These are phyloP conservation scores for Embiotoca jacksoni DNA, from an alignment of 2,113 vertebrate genomes.

Conservation along the genomic window DNA sequence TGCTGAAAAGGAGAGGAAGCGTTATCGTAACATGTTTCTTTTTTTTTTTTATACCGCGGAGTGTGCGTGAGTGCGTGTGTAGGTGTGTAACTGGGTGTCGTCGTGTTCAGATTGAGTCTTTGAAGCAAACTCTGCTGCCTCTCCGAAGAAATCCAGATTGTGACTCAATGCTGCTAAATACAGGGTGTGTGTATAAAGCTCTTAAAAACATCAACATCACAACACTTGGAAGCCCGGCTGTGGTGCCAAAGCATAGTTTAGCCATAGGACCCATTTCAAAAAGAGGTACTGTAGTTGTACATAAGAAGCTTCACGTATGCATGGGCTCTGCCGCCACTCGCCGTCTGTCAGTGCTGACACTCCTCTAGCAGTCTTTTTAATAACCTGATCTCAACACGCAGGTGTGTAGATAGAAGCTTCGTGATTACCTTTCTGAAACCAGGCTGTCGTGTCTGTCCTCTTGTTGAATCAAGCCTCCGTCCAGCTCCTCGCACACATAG, in stretches of 20 bases:
- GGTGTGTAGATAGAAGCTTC: slow-evolving; percentile 39
- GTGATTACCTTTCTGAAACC: slow-evolving; percentile 19
- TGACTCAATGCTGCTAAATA: slow-evolving; percentile 8
- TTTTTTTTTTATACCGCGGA: slow-evolving; percentile 29
- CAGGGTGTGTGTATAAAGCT: slow-evolving; percentile 12
- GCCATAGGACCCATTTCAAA: slow-evolving; percentile 42
- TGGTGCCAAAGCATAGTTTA: slow-evolving; percentile 70
- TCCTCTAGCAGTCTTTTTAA: slow-evolving; percentile 24
- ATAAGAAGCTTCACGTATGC: slow-evolving; percentile 62
- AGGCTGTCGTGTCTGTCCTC: slow-evolving; percentile 26
- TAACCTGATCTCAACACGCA: slow-evolving; percentile 18
- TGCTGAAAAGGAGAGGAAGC: slow-evolving; percentile 17
- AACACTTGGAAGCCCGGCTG: slow-evolving; percentile 13
- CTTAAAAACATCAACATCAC: slow-evolving; percentile 28
- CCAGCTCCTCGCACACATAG: slow-evolving; percentile 47
- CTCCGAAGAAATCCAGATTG: slow-evolving; percentile 25
- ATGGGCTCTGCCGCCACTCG: slow-evolving; percentile 27
- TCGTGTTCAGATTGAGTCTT: slow-evolving; percentile 18
- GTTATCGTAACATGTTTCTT: slow-evolving; percentile 17
- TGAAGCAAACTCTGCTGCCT: slow-evolving; percentile 40
- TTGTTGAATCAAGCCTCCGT: slow-evolving; percentile 40
- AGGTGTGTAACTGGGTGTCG: neutral
- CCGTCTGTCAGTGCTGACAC: slow-evolving; percentile 15
- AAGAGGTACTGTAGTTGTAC: slow-evolving; percentile 68
- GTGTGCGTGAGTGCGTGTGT: slow-evolving; percentile 9